Evolutionary conservation across 2,113 vertebrate genomes (phyloP).

Genomic region (Engystomops pustulosus): DNA sequence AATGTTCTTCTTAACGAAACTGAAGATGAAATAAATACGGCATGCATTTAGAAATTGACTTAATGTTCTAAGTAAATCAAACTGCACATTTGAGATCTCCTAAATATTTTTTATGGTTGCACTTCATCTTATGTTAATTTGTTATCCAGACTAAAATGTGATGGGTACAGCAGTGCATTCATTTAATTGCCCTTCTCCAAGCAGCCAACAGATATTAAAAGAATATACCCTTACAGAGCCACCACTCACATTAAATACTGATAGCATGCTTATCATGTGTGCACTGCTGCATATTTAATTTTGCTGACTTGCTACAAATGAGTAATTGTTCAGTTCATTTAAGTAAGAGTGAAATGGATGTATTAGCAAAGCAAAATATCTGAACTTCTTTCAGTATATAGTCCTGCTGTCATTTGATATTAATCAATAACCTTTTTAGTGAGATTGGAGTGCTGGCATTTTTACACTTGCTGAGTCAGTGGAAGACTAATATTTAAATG

Average conservation of each 20-base stretch:
- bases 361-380: slow-evolving; percentile 55
- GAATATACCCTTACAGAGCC: not conserved
- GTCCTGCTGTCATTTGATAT: slow-evolving; percentile 60
- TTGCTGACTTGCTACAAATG: slow-evolving; percentile 50
- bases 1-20: not conserved
- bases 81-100: slow-evolving; percentile 9
- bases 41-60: not conserved
- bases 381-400: slow-evolving; percentile 52
- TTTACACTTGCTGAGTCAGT: slow-evolving; percentile 60
- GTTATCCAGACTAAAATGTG: not conserved
- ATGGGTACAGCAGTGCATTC: not conserved
- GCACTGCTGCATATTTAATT: slow-evolving; percentile 51
- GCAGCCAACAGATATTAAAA: slow-evolving; percentile 18
- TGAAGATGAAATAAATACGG: not conserved
- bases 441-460: slow-evolving; percentile 60
- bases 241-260: slow-evolving; percentile 28
- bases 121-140: slow-evolving; percentile 14
- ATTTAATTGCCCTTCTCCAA: slow-evolving; percentile 17
- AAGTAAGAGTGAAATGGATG: slow-evolving; percentile 50
- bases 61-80: slow-evolving; percentile 18
- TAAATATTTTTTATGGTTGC: slow-evolving; percentile 25
- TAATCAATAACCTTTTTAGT: slow-evolving; percentile 61
- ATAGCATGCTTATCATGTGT: slow-evolving; percentile 41
- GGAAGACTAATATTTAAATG: slow-evolving; percentile 59
- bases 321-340: slow-evolving; percentile 50